phyloP scores from a whole-genome alignment of 2,888 invertebrate species.

The Rhagonycha lutea region DNA sequence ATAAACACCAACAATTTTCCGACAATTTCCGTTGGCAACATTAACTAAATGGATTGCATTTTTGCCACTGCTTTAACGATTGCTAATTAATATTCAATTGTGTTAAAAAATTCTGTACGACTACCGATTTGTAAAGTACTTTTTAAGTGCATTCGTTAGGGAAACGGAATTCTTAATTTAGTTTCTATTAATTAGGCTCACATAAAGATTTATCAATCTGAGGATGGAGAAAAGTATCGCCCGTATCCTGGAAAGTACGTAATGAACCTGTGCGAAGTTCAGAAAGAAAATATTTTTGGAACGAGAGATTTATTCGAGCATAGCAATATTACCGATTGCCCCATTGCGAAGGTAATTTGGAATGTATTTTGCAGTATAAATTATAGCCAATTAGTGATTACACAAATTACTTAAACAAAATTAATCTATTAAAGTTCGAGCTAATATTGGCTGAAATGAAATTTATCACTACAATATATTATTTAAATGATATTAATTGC shows the following conservation, averaged over 20 bases:
- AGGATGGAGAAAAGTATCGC: background rate
- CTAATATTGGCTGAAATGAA: background rate
- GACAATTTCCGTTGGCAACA: background rate
- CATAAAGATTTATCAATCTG: background rate
- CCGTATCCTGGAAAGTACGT: conserved; percentile 6
- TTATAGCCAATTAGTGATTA: background rate
- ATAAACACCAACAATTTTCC: background rate
- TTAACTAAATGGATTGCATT: background rate
- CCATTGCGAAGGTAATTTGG: conserved; percentile 3
- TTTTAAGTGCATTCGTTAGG: background rate
- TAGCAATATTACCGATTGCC: conserved; percentile 13
- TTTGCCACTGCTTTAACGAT: background rate
- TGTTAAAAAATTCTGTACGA: background rate
- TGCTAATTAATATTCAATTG: background rate
- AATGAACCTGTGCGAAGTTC: conserved; percentile 10
- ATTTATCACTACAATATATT: background rate
- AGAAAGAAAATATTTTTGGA: conserved; percentile 12
- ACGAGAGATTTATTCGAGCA: conserved; percentile 8
- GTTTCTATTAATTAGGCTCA: conserved; percentile 4
- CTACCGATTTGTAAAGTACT: background rate
- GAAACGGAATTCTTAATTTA: background rate
- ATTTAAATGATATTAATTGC: background rate
- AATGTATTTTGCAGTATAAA: background rate
- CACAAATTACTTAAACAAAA: background rate
- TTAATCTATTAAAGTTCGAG: background rate